These are phyloP conservation scores for Mystacides longicornis DNA, from an alignment of 2,888 invertebrate genomes.

Conservation along the genomic window DNA sequence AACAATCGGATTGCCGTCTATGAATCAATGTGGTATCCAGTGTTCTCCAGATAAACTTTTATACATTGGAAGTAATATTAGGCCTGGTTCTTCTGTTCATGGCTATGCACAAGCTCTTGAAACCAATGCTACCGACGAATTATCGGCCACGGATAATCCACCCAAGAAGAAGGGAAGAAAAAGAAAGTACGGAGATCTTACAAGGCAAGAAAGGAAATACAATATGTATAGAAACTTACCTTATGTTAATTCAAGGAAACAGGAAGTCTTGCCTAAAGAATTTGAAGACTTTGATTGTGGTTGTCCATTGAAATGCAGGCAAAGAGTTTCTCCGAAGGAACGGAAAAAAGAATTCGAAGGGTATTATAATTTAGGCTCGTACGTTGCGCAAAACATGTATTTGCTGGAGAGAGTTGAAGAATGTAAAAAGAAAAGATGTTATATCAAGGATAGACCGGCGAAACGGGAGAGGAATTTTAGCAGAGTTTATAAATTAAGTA, in stretches of 20 bases:
- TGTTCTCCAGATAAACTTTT: not conserved
- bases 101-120: not conserved
- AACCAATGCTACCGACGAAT: not conserved
- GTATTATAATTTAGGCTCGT: constrained; percentile 8
- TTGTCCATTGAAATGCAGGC: constrained; percentile 9
- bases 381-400: constrained; percentile 9
- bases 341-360: constrained; percentile 9
- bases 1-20: not conserved
- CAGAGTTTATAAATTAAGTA: constrained; percentile 9
- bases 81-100: not conserved
- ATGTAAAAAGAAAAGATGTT: constrained; percentile 7
- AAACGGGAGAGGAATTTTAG: constrained; percentile 4
- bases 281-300: constrained; percentile 14
- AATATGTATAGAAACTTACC: constrained; percentile 9
- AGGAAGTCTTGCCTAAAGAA: constrained; percentile 7
- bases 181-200: constrained; percentile 9
- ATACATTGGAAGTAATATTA: not conserved
- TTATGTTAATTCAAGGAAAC: constrained; percentile 11
- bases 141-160: not conserved
- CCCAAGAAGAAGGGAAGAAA: constrained; percentile 10
- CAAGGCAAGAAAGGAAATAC: constrained; percentile 8
- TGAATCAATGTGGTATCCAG: not conserved
- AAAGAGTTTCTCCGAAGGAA: constrained; percentile 6
- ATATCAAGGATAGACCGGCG: constrained; percentile 5
- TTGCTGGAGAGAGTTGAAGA: constrained; percentile 10